These are phyloP conservation scores for Muraenolepis orangiensis DNA, from an alignment of 2,797 vertebrate species.

Conservation along the genomic window DNA sequence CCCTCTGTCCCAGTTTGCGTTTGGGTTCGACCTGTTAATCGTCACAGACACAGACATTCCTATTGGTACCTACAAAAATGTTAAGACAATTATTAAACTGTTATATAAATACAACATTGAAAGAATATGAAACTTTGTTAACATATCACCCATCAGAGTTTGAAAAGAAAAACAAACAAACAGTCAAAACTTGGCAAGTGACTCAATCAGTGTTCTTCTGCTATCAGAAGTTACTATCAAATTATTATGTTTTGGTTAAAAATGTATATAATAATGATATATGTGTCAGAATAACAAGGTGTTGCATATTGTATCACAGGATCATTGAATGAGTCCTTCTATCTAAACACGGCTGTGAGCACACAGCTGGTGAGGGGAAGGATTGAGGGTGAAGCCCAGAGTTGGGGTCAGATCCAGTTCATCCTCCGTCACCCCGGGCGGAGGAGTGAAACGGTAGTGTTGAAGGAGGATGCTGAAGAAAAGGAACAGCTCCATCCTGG, in stretches of 20 bases:
- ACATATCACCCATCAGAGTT: neutral
- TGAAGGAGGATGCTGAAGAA: conserved; percentile 47
- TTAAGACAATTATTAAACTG: too few species aligned
- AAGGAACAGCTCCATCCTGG: conserved; percentile 5
- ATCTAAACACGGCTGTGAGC: neutral
- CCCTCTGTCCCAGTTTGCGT: too few species aligned
- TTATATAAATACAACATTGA: too few species aligned
- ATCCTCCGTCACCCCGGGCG: neutral
- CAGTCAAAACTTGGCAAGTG: neutral
- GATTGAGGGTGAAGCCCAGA: neutral
- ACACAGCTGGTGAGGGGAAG: too few species aligned
- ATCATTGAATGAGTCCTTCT: neutral
- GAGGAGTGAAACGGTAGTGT: neutral
- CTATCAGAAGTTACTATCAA: neutral
- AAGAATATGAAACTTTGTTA: neutral
- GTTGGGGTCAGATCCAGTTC: neutral
- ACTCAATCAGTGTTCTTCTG: neutral
- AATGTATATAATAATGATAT: too few species aligned
- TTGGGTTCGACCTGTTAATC: too few species aligned
- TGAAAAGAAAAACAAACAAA: neutral
- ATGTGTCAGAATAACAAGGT: too few species aligned
- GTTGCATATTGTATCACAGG: too few species aligned
- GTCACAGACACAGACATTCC: too few species aligned
- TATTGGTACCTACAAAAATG: too few species aligned
- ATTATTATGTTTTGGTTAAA: too few species aligned